Percentiles rank a stretch among this genome's conserved stretches.
Evolutionary conservation across 1,140 invertebrate species (phyloP).

Genomic region (Nasonia longicornis): DNA sequence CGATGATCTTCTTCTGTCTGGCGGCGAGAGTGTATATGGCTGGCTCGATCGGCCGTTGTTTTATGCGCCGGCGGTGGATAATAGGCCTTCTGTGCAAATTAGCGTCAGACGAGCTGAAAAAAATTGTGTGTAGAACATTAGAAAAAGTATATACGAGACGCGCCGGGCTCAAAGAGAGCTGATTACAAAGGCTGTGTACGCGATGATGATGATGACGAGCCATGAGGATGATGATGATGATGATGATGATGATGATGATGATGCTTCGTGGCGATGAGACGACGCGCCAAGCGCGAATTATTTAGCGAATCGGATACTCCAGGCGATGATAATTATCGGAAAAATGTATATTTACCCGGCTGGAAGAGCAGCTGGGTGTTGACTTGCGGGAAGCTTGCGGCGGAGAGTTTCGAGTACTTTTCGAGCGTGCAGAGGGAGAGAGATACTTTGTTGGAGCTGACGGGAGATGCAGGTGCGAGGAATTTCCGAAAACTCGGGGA

Average conservation of each 20-base stretch:
- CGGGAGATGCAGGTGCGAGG: neutral
- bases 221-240: neutral
- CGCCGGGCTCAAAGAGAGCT: constrained; percentile 22
- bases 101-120: constrained; percentile 17
- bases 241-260: neutral
- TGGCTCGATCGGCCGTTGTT: neutral
- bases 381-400: neutral
- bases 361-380: neutral
- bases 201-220: neutral
- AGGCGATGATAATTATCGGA: constrained; percentile 20
- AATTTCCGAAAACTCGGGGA: neutral
- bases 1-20: neutral
- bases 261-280: neutral
- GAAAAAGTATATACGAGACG: neutral
- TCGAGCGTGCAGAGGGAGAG: too few species aligned
- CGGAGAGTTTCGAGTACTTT: constrained; percentile 2
- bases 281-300: constrained; percentile 29
- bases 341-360: constrained; percentile 34
- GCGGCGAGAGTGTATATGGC: neutral
- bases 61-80: neutral
- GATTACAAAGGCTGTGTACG: constrained; percentile 23
- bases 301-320: constrained; percentile 31
- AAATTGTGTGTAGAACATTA: neutral
- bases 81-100: constrained; percentile 21
- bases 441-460: too few species aligned